A percentile compares a stretch with the other conserved stretches of the same genome.
Evolutionary conservation across 2,888 invertebrate genomes (phyloP).

Genomic region (Aphrophora alni): DNA sequence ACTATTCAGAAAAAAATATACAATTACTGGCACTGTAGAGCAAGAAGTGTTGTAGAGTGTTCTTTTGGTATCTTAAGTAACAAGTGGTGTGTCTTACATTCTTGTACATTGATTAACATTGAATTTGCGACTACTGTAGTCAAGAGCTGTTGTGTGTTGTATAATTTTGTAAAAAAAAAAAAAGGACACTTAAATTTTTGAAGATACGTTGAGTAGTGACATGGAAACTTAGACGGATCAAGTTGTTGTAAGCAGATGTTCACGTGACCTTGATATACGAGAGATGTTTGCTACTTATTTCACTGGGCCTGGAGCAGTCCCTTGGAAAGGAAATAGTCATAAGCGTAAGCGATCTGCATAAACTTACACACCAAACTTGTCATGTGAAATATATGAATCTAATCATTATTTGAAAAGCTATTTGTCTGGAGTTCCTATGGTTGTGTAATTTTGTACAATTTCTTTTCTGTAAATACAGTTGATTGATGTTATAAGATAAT

Average conservation of each 20-base stretch:
- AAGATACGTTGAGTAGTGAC: not conserved
- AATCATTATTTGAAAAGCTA: too few relatives aligned
- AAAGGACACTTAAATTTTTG: not conserved
- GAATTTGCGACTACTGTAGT: not conserved
- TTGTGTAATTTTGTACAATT: too few relatives aligned
- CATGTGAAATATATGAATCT: too few relatives aligned
- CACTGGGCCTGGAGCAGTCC: not conserved
- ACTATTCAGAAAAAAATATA: not conserved
- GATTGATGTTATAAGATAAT: too few relatives aligned
- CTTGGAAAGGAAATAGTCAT: not conserved
- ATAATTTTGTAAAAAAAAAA: not conserved
- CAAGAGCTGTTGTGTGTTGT: not conserved
- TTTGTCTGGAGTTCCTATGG: too few relatives aligned
- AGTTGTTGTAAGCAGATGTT: not conserved
- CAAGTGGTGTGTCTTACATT: not conserved
- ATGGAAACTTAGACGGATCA: not conserved
- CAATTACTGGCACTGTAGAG: slow-evolving; percentile 19
- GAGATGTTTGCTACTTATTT: not conserved
- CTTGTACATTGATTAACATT: not conserved
- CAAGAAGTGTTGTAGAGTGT: not conserved
- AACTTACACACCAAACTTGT: too few relatives aligned
- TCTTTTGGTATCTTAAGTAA: not conserved
- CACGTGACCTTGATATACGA: not conserved
- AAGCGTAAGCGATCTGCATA: too few relatives aligned
- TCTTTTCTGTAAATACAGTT: too few relatives aligned